Base-by-base conservation (phyloP, 2,113 vertebrate genomes). In the Prionailurus viverrinus region DNA sequence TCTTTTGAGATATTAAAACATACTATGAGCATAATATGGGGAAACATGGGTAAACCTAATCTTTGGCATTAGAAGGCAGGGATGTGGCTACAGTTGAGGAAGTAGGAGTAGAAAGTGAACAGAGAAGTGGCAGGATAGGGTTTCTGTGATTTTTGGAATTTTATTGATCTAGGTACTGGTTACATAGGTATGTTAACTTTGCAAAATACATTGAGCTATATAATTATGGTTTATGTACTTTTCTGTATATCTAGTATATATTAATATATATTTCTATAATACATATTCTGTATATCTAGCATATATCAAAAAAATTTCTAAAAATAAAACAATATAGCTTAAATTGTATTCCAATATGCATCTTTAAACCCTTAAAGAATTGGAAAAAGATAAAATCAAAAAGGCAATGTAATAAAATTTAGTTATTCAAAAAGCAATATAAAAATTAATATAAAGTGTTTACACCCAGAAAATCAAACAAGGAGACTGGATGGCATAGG, bases 391-490 rank as follows among this genome's bases (percentile, higher is more conserved):
- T 19, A 76, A 80, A 80, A 93, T n/a, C 8, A 45, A 91, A 19
- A 94, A 74, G 27, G 21, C 14, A 95, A 95, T 29, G 12, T 73
- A 94, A 83, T 68, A 84, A 45, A 95, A 94, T 68, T 63, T 51
- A 94, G 48, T 9, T 93, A 91, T n/a, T 71, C 7, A 71, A 74
- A 85, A 90, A 11, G 66, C 78, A 92, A 84, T 83, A 73, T 73
- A 96, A 90, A 93, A 91, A 63, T 87, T 33, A 92, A 79, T 55
- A 55, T 85, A 63, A 91, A 80, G 90, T 61, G 36, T 74, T 78
- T 86, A 55, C 16, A 91, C 21, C 23, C 7, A 90, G 4, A 79
- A 86, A 85, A 51, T 0, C 21, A 1, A 1, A 85, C 74, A 91
- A 55, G 68, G 0, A 65, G 39, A 89, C 76, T 71, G 65, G 71